These are phyloP conservation scores for Rhinolophus ferrumequinum DNA, from an alignment of 2,113 vertebrate species.

Conservation along the genomic window DNA sequence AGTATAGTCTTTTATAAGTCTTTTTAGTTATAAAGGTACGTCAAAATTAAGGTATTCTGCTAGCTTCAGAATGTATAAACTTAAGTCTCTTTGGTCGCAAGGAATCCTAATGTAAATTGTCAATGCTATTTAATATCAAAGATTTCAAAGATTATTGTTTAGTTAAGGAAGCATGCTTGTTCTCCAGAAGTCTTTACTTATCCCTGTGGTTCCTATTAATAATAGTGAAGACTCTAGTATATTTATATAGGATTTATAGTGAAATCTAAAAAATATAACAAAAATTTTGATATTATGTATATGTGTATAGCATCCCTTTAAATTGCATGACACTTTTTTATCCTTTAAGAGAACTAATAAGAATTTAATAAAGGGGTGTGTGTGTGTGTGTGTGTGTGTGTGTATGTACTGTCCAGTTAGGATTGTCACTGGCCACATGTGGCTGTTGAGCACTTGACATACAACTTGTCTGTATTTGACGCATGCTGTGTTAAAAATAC, in stretches of 20 bases:
- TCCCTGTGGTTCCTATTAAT: background rate
- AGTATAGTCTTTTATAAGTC: background rate
- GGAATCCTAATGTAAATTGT: slow-evolving; percentile 21
- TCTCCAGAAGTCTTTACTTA: slow-evolving; percentile 31
- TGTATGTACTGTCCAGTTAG: background rate
- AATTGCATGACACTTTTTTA: background rate
- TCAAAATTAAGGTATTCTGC: slow-evolving; percentile 2
- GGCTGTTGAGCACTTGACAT: background rate
- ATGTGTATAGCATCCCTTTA: background rate
- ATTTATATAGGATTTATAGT: background rate
- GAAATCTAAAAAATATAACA: slow-evolving; percentile 44
- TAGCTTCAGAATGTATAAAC: background rate
- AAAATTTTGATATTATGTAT: background rate
- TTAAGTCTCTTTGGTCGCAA: background rate
- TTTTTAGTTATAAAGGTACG: slow-evolving; percentile 16
- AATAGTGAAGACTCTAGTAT: background rate
- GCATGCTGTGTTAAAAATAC: background rate
- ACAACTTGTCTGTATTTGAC: background rate
- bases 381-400: background rate
- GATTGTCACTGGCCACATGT: background rate
- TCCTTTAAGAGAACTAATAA: background rate
- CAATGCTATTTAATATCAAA: slow-evolving; percentile 33
- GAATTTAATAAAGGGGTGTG: slow-evolving; percentile 3
- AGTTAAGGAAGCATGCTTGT: slow-evolving; percentile 24
- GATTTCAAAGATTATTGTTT: slow-evolving; percentile 38